Evolutionary conservation across 2,113 vertebrate genomes (phyloP).

Genomic region (Halcyon malimbica): DNA sequence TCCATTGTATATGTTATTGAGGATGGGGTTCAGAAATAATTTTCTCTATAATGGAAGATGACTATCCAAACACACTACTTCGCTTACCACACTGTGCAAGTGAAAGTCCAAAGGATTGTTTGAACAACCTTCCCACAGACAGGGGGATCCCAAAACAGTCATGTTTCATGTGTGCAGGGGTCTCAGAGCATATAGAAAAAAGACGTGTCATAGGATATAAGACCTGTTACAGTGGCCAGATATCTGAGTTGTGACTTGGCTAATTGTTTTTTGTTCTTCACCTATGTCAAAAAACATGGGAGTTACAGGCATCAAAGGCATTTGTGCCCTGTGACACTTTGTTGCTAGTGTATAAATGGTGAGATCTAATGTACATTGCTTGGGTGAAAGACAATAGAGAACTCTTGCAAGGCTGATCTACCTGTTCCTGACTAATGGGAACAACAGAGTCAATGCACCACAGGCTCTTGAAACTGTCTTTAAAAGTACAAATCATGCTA

Average conservation of each 20-base stretch:
- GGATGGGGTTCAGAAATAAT: background rate
- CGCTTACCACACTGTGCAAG: background rate
- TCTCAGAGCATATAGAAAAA: background rate
- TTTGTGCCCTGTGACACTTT: background rate
- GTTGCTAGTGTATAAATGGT: background rate
- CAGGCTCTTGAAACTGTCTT: background rate
- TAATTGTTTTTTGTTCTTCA: background rate
- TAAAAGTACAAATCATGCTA: background rate
- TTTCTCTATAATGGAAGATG: background rate
- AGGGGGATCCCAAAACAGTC: background rate
- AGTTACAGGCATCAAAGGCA: background rate
- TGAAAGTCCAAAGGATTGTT: background rate
- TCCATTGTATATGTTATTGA: background rate
- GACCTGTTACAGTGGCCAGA: background rate
- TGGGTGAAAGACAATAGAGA: background rate
- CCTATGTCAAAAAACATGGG: background rate
- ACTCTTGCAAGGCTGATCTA: background rate
- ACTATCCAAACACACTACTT: background rate
- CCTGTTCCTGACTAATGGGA: background rate
- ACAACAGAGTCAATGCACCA: rapidly evolving
- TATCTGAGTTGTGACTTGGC: background rate
- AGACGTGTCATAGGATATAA: background rate
- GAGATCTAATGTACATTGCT: background rate
- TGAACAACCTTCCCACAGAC: background rate
- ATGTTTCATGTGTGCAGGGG: background rate